phyloP scores from a whole-genome alignment of 2,797 vertebrate species.

The Aplochiton taeniatus region DNA sequence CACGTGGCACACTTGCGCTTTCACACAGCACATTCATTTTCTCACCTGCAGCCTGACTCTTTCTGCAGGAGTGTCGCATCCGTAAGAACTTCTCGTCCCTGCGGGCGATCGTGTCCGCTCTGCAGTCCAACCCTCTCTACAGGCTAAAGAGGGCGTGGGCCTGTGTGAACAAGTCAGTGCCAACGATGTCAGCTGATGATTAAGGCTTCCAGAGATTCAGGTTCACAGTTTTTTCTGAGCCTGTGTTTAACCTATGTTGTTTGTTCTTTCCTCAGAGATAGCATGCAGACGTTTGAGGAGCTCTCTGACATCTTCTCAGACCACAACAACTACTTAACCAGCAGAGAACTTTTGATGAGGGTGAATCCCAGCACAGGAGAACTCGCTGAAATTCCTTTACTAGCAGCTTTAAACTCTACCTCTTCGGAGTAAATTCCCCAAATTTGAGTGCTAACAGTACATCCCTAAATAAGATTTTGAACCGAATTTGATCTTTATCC shows the following conservation, averaged over 20 bases:
- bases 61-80: slow-evolving; percentile 88
- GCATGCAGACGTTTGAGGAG: slow-evolving; percentile 90
- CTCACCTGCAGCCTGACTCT: background rate
- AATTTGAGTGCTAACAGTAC: too few species aligned
- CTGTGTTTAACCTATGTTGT: background rate
- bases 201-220: too few species aligned
- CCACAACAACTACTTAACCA: slow-evolving; percentile 92
- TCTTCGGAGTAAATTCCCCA: too few species aligned
- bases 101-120: slow-evolving; percentile 88
- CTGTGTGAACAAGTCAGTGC: slow-evolving; percentile 88
- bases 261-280: slow-evolving; percentile 74
- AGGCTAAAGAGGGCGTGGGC: slow-evolving; percentile 89
- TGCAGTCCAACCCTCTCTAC: slow-evolving; percentile 94
- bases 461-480: too few species aligned
- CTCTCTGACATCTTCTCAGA: slow-evolving; percentile 95
- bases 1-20: too few species aligned
- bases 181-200: background rate
- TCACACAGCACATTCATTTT: background rate
- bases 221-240: too few species aligned
- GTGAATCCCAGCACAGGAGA: slow-evolving; percentile 65
- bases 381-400: too few species aligned
- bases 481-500: too few species aligned
- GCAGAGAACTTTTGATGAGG: slow-evolving; percentile 93
- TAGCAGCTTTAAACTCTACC: too few species aligned
- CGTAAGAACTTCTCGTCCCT: slow-evolving; percentile 98